phyloP scores from a whole-genome alignment of 2,113 vertebrate species.

The Apodemus sylvaticus region DNA sequence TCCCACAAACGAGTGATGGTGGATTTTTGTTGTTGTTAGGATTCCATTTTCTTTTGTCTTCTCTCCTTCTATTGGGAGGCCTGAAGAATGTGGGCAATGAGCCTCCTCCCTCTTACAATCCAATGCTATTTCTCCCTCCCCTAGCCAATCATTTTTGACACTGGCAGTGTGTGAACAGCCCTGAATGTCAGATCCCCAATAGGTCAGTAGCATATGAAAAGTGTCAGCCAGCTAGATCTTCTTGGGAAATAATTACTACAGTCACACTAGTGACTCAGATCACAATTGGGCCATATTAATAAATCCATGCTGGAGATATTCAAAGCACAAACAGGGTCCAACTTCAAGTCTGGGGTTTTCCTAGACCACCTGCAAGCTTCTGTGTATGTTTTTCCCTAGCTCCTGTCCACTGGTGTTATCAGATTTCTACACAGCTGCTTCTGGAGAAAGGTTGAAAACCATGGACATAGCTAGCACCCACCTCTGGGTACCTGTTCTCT shows the following conservation, averaged over 20 bases:
- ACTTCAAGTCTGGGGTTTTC: background rate
- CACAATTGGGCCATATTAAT: too few relatives aligned
- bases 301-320: background rate
- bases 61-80: background rate
- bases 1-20: background rate
- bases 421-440: background rate
- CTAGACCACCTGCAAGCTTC: background rate
- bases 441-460: background rate
- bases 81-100: rapidly evolving
- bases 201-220: too few relatives aligned
- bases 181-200: background rate
- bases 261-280: background rate
- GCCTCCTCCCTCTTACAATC: background rate
- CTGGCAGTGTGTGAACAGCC: background rate
- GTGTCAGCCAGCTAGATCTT: background rate
- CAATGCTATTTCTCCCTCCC: too few relatives aligned
- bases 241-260: background rate
- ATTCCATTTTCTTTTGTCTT: background rate
- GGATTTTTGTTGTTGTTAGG: background rate
- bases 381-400: background rate
- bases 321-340: background rate
- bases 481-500: background rate
- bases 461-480: too few relatives aligned
- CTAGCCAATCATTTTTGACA: background rate
- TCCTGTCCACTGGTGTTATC: background rate